Conservation (phyloP, 2,797 vertebrate genomes). For the Diplodus sargus region DNA sequence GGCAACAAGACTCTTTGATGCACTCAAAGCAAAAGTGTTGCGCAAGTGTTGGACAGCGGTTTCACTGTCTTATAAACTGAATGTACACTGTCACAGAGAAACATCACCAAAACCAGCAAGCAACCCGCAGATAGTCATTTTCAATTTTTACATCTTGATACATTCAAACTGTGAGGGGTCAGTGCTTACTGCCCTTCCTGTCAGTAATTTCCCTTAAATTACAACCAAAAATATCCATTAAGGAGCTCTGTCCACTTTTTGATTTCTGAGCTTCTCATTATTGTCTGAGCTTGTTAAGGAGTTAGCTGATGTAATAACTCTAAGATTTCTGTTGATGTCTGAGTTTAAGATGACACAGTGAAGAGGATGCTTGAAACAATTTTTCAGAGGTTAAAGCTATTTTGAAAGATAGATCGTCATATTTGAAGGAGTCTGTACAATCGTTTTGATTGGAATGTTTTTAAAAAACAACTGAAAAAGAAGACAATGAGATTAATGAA, state of each 20-base stretch:
- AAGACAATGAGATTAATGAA: neutral
- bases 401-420: constrained; percentile 4
- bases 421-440: neutral
- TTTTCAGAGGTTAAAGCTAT: neutral
- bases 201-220: constrained; percentile 67
- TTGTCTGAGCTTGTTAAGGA: constrained; percentile 52
- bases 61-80: constrained; percentile 26
- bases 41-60: constrained; percentile 31
- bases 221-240: constrained; percentile 50
- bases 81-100: constrained; percentile 36
- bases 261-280: constrained; percentile 57
- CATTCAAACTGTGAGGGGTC: constrained; percentile 55
- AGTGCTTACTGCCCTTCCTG: constrained; percentile 63
- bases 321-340: constrained; percentile 44
- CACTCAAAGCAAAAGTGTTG: constrained; percentile 60
- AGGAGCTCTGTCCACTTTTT: constrained; percentile 47
- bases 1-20: constrained; percentile 56
- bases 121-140: constrained; percentile 19
- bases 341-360: constrained; percentile 32
- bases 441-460: neutral
- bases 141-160: constrained; percentile 29
- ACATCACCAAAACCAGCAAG: constrained; percentile 12
- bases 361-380: constrained; percentile 29
- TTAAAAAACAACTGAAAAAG: neutral
- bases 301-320: constrained; percentile 48